A percentile compares a stretch with the other conserved stretches of the same genome.
Evolutionary conservation across 2,797 vertebrate genomes (phyloP).

Genomic region (Acomys russatus): DNA sequence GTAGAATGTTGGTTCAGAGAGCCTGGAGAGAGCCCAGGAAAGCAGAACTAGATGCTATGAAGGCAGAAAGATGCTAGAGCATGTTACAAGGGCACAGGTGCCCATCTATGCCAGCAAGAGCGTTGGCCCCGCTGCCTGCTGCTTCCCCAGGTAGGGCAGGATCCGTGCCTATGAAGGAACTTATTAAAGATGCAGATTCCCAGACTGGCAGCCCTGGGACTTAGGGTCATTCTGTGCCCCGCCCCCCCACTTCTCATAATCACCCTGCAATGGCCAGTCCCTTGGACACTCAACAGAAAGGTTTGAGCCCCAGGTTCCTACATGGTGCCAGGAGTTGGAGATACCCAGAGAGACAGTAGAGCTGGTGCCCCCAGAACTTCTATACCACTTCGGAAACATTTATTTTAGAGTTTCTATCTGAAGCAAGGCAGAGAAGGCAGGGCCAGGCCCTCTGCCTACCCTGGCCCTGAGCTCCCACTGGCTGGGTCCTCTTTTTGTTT

Average conservation of each 20-base stretch:
- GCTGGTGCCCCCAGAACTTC: background rate
- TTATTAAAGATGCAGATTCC: background rate
- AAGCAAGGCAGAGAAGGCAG: background rate
- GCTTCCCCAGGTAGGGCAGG: background rate
- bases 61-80: fast-evolving
- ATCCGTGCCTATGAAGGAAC: background rate
- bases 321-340: background rate
- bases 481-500: background rate
- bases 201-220: background rate
- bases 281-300: background rate
- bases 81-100: background rate
- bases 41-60: background rate
- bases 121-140: fast-evolving
- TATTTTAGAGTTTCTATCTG: background rate
- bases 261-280: background rate
- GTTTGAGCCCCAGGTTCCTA: background rate
- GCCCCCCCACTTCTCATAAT: background rate
- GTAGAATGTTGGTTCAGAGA: background rate
- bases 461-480: background rate
- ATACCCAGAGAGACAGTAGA: background rate
- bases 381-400: background rate
- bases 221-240: background rate
- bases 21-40: background rate
- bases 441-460: no score
- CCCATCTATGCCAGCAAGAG: background rate